Base-by-base conservation (phyloP, 2,888 invertebrate species). In the Bimastos eiseni region DNA sequence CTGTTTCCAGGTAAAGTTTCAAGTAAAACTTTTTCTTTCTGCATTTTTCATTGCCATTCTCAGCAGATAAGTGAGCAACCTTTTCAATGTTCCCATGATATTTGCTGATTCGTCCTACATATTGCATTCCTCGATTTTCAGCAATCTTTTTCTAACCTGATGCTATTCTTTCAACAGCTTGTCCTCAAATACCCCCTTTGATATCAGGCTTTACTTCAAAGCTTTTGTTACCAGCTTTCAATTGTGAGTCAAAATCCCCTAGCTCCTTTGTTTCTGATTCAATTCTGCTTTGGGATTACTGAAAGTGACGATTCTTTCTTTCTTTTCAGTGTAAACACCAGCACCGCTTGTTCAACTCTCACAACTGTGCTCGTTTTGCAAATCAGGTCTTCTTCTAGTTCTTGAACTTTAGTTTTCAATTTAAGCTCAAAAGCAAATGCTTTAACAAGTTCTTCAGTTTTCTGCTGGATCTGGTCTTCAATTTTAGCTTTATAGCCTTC, bases 321-420 rank as follows among this genome's bases (percentile, higher is more conserved):
- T 44, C 37, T 38, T 90, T 36, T 86, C 41, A 11, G n/a, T 33
- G 2, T 37, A 37, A 34, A n/a, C 24, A 36, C n/a, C 34, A 34
- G 34, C 1, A 86, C n/a, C 21, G 30, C 44, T 33, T 90, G 83
- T 33, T 36, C 19, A 19, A 86, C 5, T 24, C 88, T 41, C 21
- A 37, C 41, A 33, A 86, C 37, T 38, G 37, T n/a, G 34, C 44
- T 41, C 44, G 13, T n/a, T 89, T n/a, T 36, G 89, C n/a, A 33
- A 8, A 8, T 89, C 89, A 89, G 34, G 38, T 89, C 38, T 41
- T 36, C 41, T n/a, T 89, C 88, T 38, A 88, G 88, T 38, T 88
- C 38, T 33, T 34, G 24, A 15, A 37, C 88, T 37, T 88, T 38
- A n/a, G 37, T 88, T 38, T n/a, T 88, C 88, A 37, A 24, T 36